phyloP scores from a whole-genome alignment of 2,797 vertebrate species.

The Graptemys geographica region DNA sequence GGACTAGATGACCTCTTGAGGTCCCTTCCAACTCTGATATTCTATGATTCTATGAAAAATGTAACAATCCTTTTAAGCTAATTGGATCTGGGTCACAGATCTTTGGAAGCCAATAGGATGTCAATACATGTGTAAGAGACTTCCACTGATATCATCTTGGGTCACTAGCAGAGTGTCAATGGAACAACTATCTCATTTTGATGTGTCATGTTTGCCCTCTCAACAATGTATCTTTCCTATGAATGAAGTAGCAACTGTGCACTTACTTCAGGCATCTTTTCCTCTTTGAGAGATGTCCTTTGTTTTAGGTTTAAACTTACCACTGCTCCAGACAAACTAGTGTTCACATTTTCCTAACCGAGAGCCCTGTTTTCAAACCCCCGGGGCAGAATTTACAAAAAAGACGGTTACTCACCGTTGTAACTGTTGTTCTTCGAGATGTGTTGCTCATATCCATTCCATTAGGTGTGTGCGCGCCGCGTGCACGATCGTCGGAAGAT shows the following conservation, averaged over 20 bases:
- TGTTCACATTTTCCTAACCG: background rate
- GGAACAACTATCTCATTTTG: background rate
- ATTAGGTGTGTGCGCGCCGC: too few relatives aligned
- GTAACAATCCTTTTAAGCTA: background rate
- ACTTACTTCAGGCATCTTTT: background rate
- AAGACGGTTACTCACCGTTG: too few relatives aligned
- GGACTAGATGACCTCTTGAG: too few relatives aligned
- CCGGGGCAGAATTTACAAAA: background rate
- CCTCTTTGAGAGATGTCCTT: accelerated
- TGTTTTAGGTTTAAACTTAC: background rate
- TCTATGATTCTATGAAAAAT: too few relatives aligned
- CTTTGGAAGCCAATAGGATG: background rate
- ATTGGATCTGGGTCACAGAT: background rate
- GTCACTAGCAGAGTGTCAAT: background rate
- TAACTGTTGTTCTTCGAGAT: too few relatives aligned
- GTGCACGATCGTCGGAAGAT: too few relatives aligned
- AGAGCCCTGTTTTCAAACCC: background rate
- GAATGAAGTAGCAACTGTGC: background rate
- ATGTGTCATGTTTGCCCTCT: background rate
- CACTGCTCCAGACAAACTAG: background rate
- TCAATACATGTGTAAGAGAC: background rate
- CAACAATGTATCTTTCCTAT: accelerated
- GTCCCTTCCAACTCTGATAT: too few relatives aligned
- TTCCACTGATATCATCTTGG: background rate
- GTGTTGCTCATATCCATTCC: too few relatives aligned